Conservation (phyloP, 1,140 invertebrate species). For the Micrasema longulum region DNA sequence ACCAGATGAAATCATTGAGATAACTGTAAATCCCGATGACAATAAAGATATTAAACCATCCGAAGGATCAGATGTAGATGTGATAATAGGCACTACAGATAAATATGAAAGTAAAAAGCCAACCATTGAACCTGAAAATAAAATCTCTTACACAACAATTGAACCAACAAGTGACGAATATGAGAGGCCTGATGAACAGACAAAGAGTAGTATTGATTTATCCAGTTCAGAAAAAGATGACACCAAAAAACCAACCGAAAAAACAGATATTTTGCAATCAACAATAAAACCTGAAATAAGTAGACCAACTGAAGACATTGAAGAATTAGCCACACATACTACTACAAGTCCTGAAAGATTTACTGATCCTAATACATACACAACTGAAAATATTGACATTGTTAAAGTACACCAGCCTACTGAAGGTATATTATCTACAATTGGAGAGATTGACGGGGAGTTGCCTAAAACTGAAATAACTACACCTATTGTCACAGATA, state of each 20-base stretch:
- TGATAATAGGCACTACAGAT: neutral
- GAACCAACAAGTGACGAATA: neutral
- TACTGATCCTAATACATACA: too few relatives aligned
- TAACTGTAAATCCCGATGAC: neutral
- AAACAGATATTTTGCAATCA: too few relatives aligned
- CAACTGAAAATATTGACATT: too few relatives aligned
- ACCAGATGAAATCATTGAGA: neutral
- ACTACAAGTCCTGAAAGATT: too few relatives aligned
- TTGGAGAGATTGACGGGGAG: too few relatives aligned
- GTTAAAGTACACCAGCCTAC: too few relatives aligned
- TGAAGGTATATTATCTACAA: too few relatives aligned
- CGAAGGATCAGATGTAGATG: neutral
- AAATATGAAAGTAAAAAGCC: neutral
- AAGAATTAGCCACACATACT: too few relatives aligned
- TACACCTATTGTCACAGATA: too few relatives aligned
- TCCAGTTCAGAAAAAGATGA: neutral
- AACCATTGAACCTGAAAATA: neutral
- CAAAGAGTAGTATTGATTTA: neutral
- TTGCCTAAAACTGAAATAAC: too few relatives aligned
- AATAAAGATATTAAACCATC: neutral
- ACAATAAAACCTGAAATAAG: too few relatives aligned
- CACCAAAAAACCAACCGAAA: conserved; percentile 24
- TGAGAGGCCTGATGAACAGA: neutral
- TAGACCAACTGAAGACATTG: too few relatives aligned
- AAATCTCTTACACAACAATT: neutral